Evolutionary conservation across 2,797 vertebrate species (phyloP).

Genomic region (Poecile montanus): DNA sequence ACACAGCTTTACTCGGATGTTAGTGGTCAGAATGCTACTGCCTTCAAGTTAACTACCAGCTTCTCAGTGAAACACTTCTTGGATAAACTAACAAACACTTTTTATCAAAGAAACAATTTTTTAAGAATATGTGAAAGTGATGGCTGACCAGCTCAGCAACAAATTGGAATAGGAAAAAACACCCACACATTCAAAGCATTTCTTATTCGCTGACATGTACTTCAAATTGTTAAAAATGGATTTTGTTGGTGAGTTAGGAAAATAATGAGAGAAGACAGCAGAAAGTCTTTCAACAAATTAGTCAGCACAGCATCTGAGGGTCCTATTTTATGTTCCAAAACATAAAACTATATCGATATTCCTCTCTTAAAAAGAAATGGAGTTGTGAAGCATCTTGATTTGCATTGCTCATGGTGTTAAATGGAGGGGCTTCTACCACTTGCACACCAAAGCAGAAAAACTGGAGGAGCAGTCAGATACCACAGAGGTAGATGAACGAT

Average conservation of each 20-base stretch:
- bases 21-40: conserved; percentile 14
- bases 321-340: not conserved
- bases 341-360: not conserved
- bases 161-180: not conserved
- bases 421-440: not conserved
- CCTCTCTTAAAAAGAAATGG: not conserved
- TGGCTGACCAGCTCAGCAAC: not conserved
- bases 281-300: conserved; percentile 11
- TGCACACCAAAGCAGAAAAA: not conserved
- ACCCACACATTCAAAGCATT: not conserved
- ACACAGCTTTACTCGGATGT: not conserved
- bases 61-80: not conserved
- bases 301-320: not conserved
- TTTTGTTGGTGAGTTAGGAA: not conserved
- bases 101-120: not conserved
- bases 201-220: not conserved
- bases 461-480: not conserved
- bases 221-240: conserved; percentile 15
- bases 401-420: not conserved
- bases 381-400: not conserved
- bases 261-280: conserved; percentile 15
- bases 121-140: not conserved
- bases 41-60: conserved; percentile 10
- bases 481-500: not conserved
- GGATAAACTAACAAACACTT: not conserved